Evolutionary conservation across 2,888 invertebrate species (phyloP).

Genomic region (Zele albiditarsus): DNA sequence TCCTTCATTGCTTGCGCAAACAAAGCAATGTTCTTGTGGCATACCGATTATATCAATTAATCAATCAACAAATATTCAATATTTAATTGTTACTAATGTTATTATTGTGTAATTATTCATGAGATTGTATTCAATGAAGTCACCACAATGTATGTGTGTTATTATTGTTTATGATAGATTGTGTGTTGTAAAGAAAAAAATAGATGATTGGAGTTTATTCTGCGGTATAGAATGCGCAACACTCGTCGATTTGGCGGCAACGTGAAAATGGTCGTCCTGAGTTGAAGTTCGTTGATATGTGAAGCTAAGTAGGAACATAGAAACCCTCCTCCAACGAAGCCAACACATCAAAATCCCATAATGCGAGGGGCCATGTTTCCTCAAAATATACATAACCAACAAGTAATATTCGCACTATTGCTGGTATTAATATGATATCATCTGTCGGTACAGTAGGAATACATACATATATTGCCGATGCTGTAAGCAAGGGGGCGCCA

Average conservation of each 20-base stretch:
- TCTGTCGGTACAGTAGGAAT: no score
- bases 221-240: not conserved
- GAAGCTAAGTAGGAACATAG: not conserved
- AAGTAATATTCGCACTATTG: not conserved
- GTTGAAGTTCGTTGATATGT: not conserved
- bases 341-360: no score
- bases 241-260: constrained; percentile 57
- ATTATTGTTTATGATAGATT: not conserved
- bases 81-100: not conserved
- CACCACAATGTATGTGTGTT: no score
- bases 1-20: constrained; percentile 69
- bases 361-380: no score
- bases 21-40: constrained; percentile 61
- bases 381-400: not conserved
- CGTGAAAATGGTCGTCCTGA: constrained; percentile 31
- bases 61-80: not conserved
- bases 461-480: no score
- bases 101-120: not conserved
- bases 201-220: not conserved
- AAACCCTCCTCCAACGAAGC: no score
- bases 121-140: not conserved
- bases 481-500: no score
- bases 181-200: not conserved
- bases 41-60: constrained; percentile 44
- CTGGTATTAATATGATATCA: no score